These are phyloP conservation scores for Zaprionus africanus DNA, from an alignment of 1,140 invertebrate genomes.

Conservation along the genomic window DNA sequence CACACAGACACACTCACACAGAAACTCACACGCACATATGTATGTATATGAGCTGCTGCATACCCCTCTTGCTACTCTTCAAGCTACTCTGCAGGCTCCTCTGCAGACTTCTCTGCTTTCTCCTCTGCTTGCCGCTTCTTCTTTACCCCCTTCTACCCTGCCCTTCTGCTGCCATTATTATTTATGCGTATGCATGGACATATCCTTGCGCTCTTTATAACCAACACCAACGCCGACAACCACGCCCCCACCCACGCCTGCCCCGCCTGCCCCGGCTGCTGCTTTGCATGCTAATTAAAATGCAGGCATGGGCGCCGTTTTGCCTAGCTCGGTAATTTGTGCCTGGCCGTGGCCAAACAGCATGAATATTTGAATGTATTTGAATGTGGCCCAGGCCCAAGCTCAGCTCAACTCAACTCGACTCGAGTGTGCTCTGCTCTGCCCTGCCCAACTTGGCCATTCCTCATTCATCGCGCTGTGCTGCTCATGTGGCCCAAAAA, in stretches of 20 bases:
- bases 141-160: background rate
- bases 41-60: conserved; percentile 36
- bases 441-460: too few relatives aligned
- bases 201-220: conserved; percentile 33
- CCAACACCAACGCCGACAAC: background rate
- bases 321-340: conserved; percentile 78
- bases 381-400: conserved; percentile 25
- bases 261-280: background rate
- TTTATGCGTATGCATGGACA: conserved; percentile 71
- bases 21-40: conserved; percentile 35
- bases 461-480: background rate
- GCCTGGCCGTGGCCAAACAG: conserved; percentile 45
- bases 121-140: background rate
- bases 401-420: background rate
- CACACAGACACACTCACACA: background rate
- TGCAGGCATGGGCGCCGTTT: conserved; percentile 71
- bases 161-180: conserved; percentile 58
- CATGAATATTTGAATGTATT: conserved; percentile 52
- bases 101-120: too few relatives aligned
- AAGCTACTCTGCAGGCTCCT: too few relatives aligned
- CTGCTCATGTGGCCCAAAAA: conserved; percentile 17
- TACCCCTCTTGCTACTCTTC: background rate
- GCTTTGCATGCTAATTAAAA: conserved; percentile 74
- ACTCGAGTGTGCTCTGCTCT: background rate
- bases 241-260: background rate